Conservation (phyloP, 1,140 invertebrate species). For the Dendroctonus ponderosae region DNA sequence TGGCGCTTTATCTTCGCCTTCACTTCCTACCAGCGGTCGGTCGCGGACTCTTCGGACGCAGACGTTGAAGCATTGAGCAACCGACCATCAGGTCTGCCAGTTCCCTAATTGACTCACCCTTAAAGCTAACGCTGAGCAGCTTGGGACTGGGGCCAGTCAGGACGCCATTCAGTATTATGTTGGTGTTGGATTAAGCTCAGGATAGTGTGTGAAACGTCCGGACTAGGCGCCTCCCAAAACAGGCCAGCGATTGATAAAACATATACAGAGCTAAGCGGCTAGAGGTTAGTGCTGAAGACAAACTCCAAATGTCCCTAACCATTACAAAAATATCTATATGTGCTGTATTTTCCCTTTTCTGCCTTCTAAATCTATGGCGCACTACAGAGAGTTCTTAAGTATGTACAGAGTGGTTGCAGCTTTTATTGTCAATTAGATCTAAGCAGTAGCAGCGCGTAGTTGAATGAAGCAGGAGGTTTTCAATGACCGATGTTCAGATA, state of each 20-base stretch:
- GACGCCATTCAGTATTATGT: conserved; percentile 22
- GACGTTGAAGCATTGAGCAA: too few species aligned
- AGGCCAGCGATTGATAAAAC: too few species aligned
- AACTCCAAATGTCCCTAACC: too few species aligned
- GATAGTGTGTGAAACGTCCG: conserved; percentile 23
- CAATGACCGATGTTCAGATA: too few species aligned
- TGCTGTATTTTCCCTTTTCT: conserved; percentile 17
- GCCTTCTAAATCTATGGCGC: conserved; percentile 12
- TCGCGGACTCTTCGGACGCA: too few species aligned
- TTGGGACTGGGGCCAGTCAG: not conserved
- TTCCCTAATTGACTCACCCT: too few species aligned
- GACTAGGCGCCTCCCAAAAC: not conserved
- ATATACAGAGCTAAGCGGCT: too few species aligned
- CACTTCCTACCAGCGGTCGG: not conserved
- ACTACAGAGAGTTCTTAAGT: conserved; percentile 16
- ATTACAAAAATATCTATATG: conserved; percentile 5
- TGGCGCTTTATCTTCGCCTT: not conserved
- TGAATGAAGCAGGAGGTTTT: too few species aligned
- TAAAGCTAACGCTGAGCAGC: too few species aligned
- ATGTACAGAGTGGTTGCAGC: conserved; percentile 21
- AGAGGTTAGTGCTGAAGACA: not conserved
- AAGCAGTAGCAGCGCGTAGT: conserved; percentile 7
- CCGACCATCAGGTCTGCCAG: too few species aligned
- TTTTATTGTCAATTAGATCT: conserved; percentile 31
- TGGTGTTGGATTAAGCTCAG: conserved; percentile 22